These are phyloP conservation scores for Pachymerium ferrugineum DNA, from an alignment of 2,888 invertebrate species.

Conservation along the genomic window DNA sequence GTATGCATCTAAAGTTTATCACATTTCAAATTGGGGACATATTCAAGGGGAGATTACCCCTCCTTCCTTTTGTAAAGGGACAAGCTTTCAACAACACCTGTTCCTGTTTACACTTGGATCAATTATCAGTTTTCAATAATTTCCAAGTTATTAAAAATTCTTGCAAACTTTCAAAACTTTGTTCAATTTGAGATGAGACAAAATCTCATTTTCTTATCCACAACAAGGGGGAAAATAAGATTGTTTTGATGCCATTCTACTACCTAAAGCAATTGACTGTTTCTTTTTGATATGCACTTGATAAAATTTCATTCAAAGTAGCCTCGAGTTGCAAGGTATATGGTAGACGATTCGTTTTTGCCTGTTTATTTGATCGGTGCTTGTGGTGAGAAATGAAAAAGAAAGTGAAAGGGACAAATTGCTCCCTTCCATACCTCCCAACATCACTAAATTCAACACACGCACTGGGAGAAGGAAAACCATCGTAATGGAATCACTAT, in stretches of 20 bases:
- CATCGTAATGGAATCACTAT: conserved; percentile 2
- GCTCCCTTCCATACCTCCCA: not conserved
- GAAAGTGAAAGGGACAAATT: not conserved
- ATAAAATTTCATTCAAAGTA: conserved; percentile 8
- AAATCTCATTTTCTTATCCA: too few species aligned
- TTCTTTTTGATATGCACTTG: not conserved
- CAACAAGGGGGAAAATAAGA: too few species aligned
- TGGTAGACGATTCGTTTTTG: not conserved
- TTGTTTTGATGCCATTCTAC: not conserved
- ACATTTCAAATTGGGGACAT: not conserved
- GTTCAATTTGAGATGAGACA: too few species aligned
- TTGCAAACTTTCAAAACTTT: too few species aligned
- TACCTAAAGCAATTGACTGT: not conserved
- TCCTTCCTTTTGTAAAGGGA: too few species aligned
- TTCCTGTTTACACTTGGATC: not conserved
- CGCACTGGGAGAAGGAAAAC: conserved; percentile 3
- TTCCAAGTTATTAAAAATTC: too few species aligned
- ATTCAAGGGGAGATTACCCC: not conserved
- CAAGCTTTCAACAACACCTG: not conserved
- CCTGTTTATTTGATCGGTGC: conserved; percentile 5
- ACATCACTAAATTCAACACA: conserved; percentile 3
- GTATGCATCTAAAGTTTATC: not conserved
- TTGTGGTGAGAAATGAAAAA: not conserved
- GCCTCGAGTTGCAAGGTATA: not conserved
- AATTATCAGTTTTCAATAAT: too few species aligned